Conservation (phyloP, 2,113 vertebrate genomes). For the Hipposideros armiger region DNA sequence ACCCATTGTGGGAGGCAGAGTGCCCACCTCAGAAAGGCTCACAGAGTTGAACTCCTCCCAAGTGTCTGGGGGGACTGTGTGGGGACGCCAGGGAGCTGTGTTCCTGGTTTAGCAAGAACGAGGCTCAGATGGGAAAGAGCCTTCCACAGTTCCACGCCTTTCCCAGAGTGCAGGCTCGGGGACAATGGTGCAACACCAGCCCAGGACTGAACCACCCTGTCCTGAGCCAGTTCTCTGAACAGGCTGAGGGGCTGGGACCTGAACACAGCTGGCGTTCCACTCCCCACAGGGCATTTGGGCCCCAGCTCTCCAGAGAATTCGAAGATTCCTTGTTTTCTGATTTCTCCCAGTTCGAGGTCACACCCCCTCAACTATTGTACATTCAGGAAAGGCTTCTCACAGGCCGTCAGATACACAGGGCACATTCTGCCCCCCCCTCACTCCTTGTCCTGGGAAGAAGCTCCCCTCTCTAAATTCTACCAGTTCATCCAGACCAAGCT, state of each 20-base stretch:
- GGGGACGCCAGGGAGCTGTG: neutral
- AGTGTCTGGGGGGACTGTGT: neutral
- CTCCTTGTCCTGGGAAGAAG: neutral
- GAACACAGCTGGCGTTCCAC: neutral
- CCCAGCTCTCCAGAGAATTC: neutral
- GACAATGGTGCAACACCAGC: constrained; percentile 2
- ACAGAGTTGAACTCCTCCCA: neutral
- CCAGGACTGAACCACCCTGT: constrained; percentile 8
- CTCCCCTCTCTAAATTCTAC: constrained; percentile 19
- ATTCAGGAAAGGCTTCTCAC: neutral
- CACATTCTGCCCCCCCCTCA: neutral
- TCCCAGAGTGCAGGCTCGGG: constrained; percentile 46
- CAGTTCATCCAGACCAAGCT: neutral
- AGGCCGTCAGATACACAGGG: neutral
- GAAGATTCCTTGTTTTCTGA: neutral
- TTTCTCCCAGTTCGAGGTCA: neutral
- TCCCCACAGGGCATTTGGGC: neutral
- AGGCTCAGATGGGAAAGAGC: constrained; percentile 12
- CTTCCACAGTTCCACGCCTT: neutral
- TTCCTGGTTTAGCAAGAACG: neutral
- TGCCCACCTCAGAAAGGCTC: neutral
- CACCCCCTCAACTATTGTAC: neutral
- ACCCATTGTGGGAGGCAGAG: neutral
- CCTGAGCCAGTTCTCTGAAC: constrained; percentile 25
- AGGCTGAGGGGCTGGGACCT: constrained; percentile 34